Evolutionary conservation across 1,140 invertebrate genomes (phyloP).

Genomic region (Episyrphus balteatus): DNA sequence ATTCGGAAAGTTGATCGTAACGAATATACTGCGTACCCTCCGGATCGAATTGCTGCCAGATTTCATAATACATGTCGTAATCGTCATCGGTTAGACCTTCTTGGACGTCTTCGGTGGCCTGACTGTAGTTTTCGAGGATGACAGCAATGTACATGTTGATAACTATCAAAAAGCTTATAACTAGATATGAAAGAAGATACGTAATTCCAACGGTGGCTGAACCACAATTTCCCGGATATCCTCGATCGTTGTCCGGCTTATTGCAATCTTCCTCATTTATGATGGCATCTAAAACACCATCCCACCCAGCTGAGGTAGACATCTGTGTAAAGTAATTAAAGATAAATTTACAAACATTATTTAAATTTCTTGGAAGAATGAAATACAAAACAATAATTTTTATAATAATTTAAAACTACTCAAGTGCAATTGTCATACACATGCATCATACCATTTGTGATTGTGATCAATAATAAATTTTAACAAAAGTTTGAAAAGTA

Average conservation of each 20-base stretch:
- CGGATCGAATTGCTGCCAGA: constrained; percentile 97
- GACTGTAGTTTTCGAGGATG: constrained; percentile 97
- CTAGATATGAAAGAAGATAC: constrained; percentile 89
- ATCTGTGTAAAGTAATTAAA: constrained; percentile 53
- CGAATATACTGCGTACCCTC: constrained; percentile 95
- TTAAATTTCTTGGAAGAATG: too few relatives aligned
- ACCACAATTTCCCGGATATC: constrained; percentile 82
- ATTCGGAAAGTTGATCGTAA: constrained; percentile 86
- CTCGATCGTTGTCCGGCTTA: constrained; percentile 72
- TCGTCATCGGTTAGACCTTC: constrained; percentile 97
- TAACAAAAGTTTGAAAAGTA: too few relatives aligned
- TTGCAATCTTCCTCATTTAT: constrained; percentile 92
- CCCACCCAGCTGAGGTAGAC: constrained; percentile 97
- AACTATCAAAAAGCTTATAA: constrained; percentile 96
- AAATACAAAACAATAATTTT: too few relatives aligned
- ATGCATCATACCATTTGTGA: too few relatives aligned
- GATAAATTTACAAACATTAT: not conserved
- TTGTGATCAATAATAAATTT: too few relatives aligned
- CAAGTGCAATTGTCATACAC: too few relatives aligned
- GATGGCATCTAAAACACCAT: constrained; percentile 87
- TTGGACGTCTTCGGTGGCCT: constrained; percentile 96
- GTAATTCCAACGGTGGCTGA: constrained; percentile 86
- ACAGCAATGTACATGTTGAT: constrained; percentile 99
- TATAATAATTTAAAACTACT: too few relatives aligned
- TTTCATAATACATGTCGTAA: constrained; percentile 99